These are phyloP conservation scores for Junonia oenone DNA, from an alignment of 2,888 invertebrate species.

Conservation along the genomic window DNA sequence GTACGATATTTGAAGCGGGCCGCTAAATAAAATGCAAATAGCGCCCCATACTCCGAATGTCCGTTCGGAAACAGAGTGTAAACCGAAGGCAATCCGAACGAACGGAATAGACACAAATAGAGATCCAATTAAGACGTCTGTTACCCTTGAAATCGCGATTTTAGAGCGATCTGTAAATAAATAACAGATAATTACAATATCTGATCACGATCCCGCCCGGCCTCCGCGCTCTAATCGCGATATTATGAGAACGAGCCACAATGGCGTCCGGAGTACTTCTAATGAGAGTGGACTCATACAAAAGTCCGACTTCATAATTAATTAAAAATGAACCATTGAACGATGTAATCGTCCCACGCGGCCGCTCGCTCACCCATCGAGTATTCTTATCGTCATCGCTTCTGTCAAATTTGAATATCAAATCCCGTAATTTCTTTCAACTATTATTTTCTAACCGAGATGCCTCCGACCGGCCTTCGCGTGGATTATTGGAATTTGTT, in stretches of 20 bases:
- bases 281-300: slow-evolving; percentile 44
- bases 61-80: slow-evolving; percentile 51
- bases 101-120: slow-evolving; percentile 64
- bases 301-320: slow-evolving; percentile 51
- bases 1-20: slow-evolving; percentile 75
- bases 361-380: slow-evolving; percentile 65
- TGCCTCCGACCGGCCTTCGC: slow-evolving; percentile 45
- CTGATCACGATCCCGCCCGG: slow-evolving; percentile 65
- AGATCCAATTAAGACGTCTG: slow-evolving; percentile 68
- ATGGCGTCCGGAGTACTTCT: slow-evolving; percentile 50
- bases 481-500: slow-evolving; percentile 70
- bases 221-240: slow-evolving; percentile 58
- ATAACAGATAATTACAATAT: slow-evolving; percentile 73
- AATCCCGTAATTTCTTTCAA: slow-evolving; percentile 66
- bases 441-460: slow-evolving; percentile 57
- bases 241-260: slow-evolving; percentile 57
- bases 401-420: slow-evolving; percentile 72
- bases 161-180: slow-evolving; percentile 67
- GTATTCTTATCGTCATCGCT: slow-evolving; percentile 69
- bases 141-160: slow-evolving; percentile 67
- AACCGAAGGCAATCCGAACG: slow-evolving; percentile 59
- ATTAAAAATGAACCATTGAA: slow-evolving; percentile 65
- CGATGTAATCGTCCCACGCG: slow-evolving; percentile 64
- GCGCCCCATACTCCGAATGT: slow-evolving; percentile 49
- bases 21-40: slow-evolving; percentile 78